Evolutionary conservation across 2,113 vertebrate genomes (phyloP), one percentile per base, ranked within the genome.

Genomic region (Vidua macroura): DNA sequence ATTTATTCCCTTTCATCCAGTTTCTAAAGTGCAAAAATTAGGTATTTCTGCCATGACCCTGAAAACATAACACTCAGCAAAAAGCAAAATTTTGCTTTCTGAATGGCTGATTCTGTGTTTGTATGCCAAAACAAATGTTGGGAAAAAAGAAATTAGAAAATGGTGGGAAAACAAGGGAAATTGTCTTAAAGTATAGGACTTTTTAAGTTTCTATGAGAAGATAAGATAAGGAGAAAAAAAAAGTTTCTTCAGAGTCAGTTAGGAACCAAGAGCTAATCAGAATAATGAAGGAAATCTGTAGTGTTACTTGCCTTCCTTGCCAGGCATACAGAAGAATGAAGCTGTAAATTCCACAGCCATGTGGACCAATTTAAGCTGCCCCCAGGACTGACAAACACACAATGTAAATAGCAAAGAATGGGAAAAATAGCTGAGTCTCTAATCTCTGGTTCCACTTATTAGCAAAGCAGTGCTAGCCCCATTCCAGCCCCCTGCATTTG

Each of bases 321-420:
- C 66, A 75, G 53, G 72, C 23, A 64, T 3, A 68, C 7, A 76
- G 35, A 88, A 95, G 18, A 91, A 89, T 58, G 33, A 73, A 96
- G 67, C 53, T 76, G 23, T 73, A 93, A 85, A 93, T 87, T 90
- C 78, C 88, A 79, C 25, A 58, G 67, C 31, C 66, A 85, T 16
- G 28, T 73, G 70, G 31, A 85, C 28, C 41, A 69, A 74, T 79
- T 83, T 89, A 75, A 91, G 51, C 77, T 93, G 70, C 59, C 53
- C 30, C 22, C 43, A 68, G 44, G 48, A 79, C 22, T 1, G 4
- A 82, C 31, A 84, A 82, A 88, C 8, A 79, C 14, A 41, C 55
- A 72, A 56, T 15, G 51, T 60, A 91, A 82, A 88, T 5, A 76
- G 69, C 30, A 75, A 67, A 85, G 21, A 83, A 85, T 5, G 3